Evolutionary conservation across 2,113 vertebrate species (phyloP).

Genomic region (Nothobranchius furzeri): DNA sequence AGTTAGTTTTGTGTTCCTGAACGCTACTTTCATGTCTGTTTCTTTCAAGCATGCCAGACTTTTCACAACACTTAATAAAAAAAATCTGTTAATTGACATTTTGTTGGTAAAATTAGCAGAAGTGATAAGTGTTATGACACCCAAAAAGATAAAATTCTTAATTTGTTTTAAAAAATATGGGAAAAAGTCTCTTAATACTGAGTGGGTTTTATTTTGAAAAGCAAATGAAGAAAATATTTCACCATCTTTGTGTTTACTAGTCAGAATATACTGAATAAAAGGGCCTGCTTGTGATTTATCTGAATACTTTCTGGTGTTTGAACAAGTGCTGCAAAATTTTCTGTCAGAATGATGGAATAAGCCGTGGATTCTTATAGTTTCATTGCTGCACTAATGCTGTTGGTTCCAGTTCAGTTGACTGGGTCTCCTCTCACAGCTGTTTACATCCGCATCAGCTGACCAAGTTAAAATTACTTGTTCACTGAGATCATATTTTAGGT

Average conservation of each 20-base stretch:
- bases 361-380: not conserved
- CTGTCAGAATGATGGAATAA: not conserved
- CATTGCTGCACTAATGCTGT: no score
- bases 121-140: not conserved
- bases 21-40: constrained; percentile 77
- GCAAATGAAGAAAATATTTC: not conserved
- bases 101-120: not conserved
- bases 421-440: no score
- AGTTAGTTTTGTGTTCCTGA: constrained; percentile 75
- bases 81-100: not conserved
- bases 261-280: not conserved
- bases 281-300: not conserved
- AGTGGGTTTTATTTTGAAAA: not conserved
- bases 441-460: no score
- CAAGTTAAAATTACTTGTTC: not conserved
- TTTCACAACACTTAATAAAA: not conserved
- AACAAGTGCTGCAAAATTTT: not conserved
- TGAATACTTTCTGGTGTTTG: not conserved
- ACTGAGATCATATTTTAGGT: not conserved
- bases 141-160: not conserved
- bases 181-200: no score
- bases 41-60: constrained; percentile 50
- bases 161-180: not conserved
- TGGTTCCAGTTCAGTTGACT: no score
- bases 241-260: not conserved